phyloP scores from a whole-genome alignment of 2,888 invertebrate species.

The Schizaphis graminum region DNA sequence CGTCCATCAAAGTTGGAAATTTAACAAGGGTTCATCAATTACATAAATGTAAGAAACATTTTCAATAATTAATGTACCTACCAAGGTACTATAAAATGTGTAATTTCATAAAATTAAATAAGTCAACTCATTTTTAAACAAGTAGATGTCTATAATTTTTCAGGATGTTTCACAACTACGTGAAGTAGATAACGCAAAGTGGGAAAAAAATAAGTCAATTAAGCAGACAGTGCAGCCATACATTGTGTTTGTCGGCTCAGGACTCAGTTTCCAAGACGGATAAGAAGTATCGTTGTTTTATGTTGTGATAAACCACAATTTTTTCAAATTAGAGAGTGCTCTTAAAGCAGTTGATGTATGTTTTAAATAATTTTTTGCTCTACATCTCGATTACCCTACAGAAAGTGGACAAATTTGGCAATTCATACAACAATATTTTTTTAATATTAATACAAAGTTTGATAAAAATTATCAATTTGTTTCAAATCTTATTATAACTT shows the following conservation, averaged over 20 bases:
- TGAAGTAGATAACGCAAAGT: not conserved
- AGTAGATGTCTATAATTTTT: not conserved
- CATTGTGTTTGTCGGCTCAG: not conserved
- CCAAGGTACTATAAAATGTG: too few relatives aligned
- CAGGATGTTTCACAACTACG: not conserved
- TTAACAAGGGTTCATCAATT: not conserved
- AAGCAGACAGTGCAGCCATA: not conserved
- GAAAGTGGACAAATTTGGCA: constrained; percentile 1
- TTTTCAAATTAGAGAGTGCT: not conserved
- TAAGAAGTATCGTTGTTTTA: not conserved
- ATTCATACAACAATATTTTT: not conserved
- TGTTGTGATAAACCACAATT: not conserved
- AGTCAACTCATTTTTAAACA: not conserved
- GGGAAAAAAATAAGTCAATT: not conserved
- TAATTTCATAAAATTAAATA: not conserved
- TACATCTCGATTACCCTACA: not conserved
- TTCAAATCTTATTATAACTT: not conserved
- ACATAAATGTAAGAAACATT: not conserved
- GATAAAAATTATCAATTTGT: constrained; percentile 5
- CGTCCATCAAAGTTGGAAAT: not conserved
- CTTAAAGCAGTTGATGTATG: not conserved
- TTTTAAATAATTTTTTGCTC: not conserved
- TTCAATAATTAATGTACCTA: not conserved
- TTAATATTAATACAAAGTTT: not conserved
- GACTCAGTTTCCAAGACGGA: not conserved